A percentile compares a stretch with the other conserved stretches of the same genome.
These are phyloP conservation scores for Sebastes ruberrimus DNA, from an alignment of 2,797 vertebrate genomes.

Conservation along the genomic window DNA sequence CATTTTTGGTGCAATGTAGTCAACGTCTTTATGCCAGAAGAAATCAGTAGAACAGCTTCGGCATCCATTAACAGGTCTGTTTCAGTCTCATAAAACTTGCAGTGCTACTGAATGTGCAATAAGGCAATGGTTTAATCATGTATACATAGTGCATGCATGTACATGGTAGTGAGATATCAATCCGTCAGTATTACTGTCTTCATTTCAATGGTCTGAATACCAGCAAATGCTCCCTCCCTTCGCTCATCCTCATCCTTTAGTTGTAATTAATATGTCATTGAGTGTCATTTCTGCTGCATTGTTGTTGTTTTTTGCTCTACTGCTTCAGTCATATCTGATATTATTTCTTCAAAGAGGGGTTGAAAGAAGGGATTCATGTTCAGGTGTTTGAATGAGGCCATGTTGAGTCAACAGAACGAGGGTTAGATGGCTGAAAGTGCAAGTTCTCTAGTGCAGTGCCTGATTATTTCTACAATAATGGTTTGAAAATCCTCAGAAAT, in stretches of 20 bases:
- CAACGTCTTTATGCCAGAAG: not conserved
- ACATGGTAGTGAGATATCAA: constrained; percentile 25
- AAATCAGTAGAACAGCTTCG: not conserved
- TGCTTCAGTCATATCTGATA: constrained; percentile 18
- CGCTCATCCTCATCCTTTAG: not conserved
- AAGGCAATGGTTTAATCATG: constrained; percentile 27
- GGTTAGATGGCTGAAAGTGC: not conserved
- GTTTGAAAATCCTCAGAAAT: not conserved
- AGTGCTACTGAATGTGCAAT: constrained; percentile 52
- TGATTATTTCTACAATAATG: not conserved
- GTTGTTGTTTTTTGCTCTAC: not conserved
- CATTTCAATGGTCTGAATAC: constrained; percentile 31
- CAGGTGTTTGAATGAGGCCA: not conserved
- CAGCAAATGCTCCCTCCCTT: constrained; percentile 14
- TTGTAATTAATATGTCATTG: constrained; percentile 3
- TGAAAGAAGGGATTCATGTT: constrained; percentile 23
- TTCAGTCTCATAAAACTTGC: constrained; percentile 20
- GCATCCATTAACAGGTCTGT: not conserved
- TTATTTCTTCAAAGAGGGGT: constrained; percentile 8
- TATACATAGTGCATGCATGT: constrained; percentile 30
- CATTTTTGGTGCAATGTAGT: constrained; percentile 6
- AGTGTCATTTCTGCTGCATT: constrained; percentile 1
- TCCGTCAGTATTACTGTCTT: constrained; percentile 65
- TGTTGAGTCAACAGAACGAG: not conserved
- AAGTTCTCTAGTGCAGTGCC: constrained; percentile 14